Base-by-base conservation (phyloP, 2,797 vertebrate genomes). In the Microcaecilia unicolor region DNA sequence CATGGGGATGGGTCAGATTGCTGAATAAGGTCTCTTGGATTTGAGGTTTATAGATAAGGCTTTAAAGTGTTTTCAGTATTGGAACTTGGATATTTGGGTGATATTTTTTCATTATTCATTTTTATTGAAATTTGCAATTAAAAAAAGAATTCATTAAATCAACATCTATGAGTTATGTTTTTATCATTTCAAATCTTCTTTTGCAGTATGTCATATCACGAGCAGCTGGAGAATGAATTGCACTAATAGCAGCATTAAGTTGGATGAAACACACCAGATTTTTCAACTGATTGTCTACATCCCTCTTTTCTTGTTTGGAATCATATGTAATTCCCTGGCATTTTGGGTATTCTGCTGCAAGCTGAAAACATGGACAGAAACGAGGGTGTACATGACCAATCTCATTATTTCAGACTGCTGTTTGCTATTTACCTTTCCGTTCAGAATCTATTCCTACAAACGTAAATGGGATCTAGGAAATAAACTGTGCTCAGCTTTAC, bases 331-430 rank as follows among this genome's bases (percentile, higher is more conserved):
- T 0, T 1, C 8, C 5, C 9, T 62, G 38, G 67, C 56, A 0
- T 31, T 76, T 20, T 51, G 57, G 45, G 51, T 73, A 10, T 74
- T 76, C 40, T 67, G 59, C 25, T 59, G 29, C 28, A 64, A 47
- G 44, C 38, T 67, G 0, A 0, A n/a, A 15, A 55, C 39, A 24
- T 61, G 59, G 67, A 72, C 69, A 27, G 71, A 67, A 50, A 57
- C 62, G 5, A 54, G 38, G 45, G 41, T 69, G 3, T 72, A 60
- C 28, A 61, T 69, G 66, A 36, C 65, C 26, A 76, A 58, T 41
- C 37, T 72, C 45, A 55, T 54, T 6, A 6, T 34, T 24, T 58
- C 69, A 10, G 71, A 70, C 24, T 34, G 28, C 4, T 1, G 37
- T 40, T 45, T 43, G 4, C 19, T 48, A 31, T 19, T 18, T 10